Conservation (phyloP, 2,113 vertebrate genomes). For the Salvelinus sp. region DNA sequence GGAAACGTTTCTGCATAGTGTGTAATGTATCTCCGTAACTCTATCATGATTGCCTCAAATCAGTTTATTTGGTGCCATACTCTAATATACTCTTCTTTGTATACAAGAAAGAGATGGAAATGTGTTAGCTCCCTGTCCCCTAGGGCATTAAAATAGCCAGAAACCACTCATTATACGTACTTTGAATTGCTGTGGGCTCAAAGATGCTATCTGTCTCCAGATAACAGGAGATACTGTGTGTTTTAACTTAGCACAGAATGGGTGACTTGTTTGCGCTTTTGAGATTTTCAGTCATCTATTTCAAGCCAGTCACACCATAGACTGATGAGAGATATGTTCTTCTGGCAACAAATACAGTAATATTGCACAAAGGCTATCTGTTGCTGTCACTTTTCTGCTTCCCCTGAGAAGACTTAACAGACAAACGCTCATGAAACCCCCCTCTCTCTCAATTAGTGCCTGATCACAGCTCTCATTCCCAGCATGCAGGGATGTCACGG, state of each 20-base stretch:
- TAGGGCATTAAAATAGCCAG: conserved; percentile 30
- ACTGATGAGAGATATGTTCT: conserved; percentile 31
- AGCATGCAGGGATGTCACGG: neutral
- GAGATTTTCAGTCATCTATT: conserved; percentile 51
- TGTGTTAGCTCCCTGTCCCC: conserved; percentile 10
- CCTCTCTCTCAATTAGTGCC: neutral
- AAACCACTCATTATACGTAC: conserved; percentile 30
- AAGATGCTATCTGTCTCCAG: conserved; percentile 49
- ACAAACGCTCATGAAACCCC: conserved; percentile 1
- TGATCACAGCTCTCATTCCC: neutral
- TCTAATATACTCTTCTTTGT: conserved; percentile 20
- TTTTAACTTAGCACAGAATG: conserved; percentile 43
- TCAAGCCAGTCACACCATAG: conserved; percentile 42
- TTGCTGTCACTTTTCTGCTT: conserved; percentile 21
- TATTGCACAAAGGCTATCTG: conserved; percentile 51
- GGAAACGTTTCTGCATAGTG: too few relatives aligned
- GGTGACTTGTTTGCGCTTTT: conserved; percentile 45
- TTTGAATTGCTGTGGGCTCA: conserved; percentile 56
- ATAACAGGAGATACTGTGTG: conserved; percentile 56
- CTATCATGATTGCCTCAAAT: neutral
- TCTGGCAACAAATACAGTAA: conserved; percentile 6
- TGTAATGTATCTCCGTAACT: too few relatives aligned
- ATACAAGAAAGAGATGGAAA: conserved; percentile 36
- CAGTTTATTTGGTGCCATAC: too few relatives aligned
- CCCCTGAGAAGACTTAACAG: neutral